Base-by-base conservation (phyloP, 2,797 vertebrate genomes). In the Erethizon dorsatum region DNA sequence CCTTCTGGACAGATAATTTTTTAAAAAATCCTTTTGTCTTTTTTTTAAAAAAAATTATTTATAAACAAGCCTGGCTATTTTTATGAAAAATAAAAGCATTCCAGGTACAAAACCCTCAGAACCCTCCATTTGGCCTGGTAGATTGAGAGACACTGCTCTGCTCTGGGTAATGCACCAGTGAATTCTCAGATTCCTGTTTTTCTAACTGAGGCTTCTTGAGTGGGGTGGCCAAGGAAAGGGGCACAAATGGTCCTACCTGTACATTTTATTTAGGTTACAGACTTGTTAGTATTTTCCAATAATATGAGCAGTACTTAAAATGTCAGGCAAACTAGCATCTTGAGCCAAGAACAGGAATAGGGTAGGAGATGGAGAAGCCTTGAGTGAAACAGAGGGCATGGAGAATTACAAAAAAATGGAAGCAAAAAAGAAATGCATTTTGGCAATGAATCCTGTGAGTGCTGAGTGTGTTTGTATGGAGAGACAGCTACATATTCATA, bases 251-350 rank as follows among this genome's bases (percentile, higher is more conserved):
- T 41, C 65, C 67, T 69, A 17, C 12, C 10, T 56, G 50, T 6
- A 57, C 45, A 57, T 91, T 84, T 75, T 56, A 41, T 88, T 65
- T 80, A 90, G 75, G 11, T 26, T 79, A 12, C 1, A 89, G 63
- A 77, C 13, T 89, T 31, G 73, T 45, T 80, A 47, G 5, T 89
- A 22, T 90, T 95, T 88, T 91, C 13, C 80, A 85, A 87, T 85
- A 79, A 61, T 65, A 54, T 41, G 37, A 87, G 26, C 61, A 67
- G 26, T 47, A 17, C 57, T 88, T 89, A 52, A 89, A 69, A 73
- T 90, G 47, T 83, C 65, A 59, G 57, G 11, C 47, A 79, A 54
- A 18, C 33, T 26, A 83, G 24, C 15, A 83, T 67, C 41, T 71
- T 91, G 33, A 88, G 37, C 65, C 73, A 78, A 65, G 45, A 69